Base-by-base conservation (phyloP, 2,888 invertebrate genomes). In the Chorisops tibialis region DNA sequence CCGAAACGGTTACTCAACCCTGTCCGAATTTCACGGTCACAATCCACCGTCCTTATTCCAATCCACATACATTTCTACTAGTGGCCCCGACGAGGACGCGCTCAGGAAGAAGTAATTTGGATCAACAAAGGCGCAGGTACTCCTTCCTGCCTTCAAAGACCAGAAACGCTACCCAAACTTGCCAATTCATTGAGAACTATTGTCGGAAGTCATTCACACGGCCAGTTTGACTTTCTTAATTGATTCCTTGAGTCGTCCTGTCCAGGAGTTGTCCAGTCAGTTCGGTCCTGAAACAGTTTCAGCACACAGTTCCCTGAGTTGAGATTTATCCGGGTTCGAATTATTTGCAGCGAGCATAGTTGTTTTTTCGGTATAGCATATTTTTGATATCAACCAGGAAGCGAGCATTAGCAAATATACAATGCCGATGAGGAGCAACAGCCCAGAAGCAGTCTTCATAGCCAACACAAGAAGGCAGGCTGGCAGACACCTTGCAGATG, bases 141-240 rank as follows among this genome's bases (percentile, higher is more conserved):
- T 37, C 52, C 24, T 41, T 54, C 52, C 51, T 51, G 41, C 41
- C 41, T 22, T 54, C 39, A 41, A 21, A 22, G 41, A 19, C 50
- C 12, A n/a, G 18, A 38, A 51, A 21, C 6, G 19, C 38, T 9
- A 24, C 6, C 9, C 5, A 51, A 51, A 51, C 19, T 18, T 54
- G 52, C 52, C 52, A 22, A 54, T 54, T 54, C 52, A 54, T 41
- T 54, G 52, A 54, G 52, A 54, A 54, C 52, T 39, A 54, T 54
- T 39, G 52, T 54, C 12, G 38, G 14, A 22, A 54, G 52, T 54
- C 52, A 54, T 54, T 54, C 52, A 54, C 52, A 54, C 52, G 52
- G 24, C 41, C 41, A 14, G 39, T 54, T 54, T 41, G 16, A 21
- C 35, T 52, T 39, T 38, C 35, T n/a, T n/a, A 50, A 30, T 50